phyloP scores from a whole-genome alignment of 2,113 vertebrate species.

The Mystacornis crossleyi region DNA sequence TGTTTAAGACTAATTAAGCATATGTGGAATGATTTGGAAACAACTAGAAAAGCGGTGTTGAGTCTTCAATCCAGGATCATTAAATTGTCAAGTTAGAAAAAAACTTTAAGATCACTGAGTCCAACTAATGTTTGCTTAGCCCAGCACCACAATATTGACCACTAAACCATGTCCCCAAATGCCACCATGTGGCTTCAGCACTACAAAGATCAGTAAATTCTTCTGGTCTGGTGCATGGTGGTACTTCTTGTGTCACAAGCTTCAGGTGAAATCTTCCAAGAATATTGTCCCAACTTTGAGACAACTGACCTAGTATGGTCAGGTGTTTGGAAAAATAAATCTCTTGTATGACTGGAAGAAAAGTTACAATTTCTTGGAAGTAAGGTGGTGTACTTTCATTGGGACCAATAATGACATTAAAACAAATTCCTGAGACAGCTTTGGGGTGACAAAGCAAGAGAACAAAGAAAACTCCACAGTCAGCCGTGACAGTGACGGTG shows the following conservation, averaged over 20 bases:
- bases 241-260: neutral
- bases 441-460: neutral
- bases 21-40: neutral
- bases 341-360: neutral
- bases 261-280: neutral
- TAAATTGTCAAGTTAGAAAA: fast-evolving
- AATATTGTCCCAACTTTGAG: neutral
- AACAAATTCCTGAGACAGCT: neutral
- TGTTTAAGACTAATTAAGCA: neutral
- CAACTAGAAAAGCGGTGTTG: neutral
- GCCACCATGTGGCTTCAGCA: neutral
- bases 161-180: neutral
- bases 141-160: neutral
- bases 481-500: fast-evolving
- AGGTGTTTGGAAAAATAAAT: neutral
- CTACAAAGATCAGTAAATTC: neutral
- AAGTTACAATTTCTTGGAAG: neutral
- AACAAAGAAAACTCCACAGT: neutral
- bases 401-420: neutral
- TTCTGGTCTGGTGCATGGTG: neutral
- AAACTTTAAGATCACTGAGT: neutral
- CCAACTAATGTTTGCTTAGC: neutral
- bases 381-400: neutral
- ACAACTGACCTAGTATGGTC: neutral
- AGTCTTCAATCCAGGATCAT: neutral